Conservation (phyloP, 2,113 vertebrate species). For the Clarias macrocephalus region DNA sequence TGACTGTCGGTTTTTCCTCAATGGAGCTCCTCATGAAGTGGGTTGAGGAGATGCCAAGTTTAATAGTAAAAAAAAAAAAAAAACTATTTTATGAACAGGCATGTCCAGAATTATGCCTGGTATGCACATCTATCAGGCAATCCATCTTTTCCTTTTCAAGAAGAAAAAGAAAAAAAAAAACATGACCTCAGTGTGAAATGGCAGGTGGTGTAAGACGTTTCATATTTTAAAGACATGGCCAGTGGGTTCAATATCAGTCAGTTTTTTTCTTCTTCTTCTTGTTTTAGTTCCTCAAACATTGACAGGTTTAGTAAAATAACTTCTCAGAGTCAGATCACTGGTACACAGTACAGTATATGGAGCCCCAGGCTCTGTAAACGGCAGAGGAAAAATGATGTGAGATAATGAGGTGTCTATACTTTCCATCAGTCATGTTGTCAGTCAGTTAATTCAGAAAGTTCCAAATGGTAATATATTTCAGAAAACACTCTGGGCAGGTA, state of each 20-base stretch:
- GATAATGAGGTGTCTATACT: background rate
- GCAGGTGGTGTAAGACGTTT: background rate
- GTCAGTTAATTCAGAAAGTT: background rate
- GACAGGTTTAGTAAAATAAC: background rate
- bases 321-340: background rate
- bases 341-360: too few species aligned
- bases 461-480: background rate
- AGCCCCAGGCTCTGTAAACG: background rate
- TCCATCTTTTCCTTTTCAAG: background rate
- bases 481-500: background rate
- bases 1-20: too few species aligned
- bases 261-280: background rate
- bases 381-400: background rate
- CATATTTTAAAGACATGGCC: background rate
- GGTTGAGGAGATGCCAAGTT: background rate
- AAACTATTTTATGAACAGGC: background rate
- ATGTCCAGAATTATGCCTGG: background rate
- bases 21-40: background rate
- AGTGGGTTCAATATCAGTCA: background rate
- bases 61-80: background rate
- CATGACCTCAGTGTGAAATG: background rate
- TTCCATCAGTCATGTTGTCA: background rate
- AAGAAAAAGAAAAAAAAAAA: background rate
- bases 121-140: background rate
- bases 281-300: background rate